Conservation (phyloP, 2,113 vertebrate species). For the Corythoichthys haematopterus region DNA sequence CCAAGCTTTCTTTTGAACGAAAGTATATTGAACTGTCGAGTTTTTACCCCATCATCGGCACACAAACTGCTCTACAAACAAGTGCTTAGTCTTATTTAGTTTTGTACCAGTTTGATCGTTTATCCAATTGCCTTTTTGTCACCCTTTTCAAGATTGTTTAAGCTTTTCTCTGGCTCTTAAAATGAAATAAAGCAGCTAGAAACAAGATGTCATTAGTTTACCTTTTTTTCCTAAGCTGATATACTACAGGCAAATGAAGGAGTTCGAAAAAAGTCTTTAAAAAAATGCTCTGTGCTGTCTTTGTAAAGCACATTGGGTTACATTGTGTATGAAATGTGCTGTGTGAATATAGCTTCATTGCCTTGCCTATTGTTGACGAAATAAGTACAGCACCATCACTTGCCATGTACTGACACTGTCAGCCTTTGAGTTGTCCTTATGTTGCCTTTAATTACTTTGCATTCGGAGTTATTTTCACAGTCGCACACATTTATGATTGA, state of each 20-base stretch:
- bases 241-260: not conserved
- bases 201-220: not conserved
- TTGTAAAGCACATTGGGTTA: no score
- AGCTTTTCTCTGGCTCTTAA: no score
- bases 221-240: not conserved
- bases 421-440: not conserved
- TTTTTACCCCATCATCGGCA: not conserved
- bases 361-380: no score
- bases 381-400: not conserved
- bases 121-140: not conserved
- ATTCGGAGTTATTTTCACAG: constrained; percentile 1
- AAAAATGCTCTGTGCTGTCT: no score
- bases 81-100: not conserved
- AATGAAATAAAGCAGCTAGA: no score
- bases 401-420: constrained; percentile 20
- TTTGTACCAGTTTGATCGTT: not conserved
- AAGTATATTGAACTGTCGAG: not conserved
- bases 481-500: not conserved
- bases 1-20: not conserved
- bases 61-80: not conserved
- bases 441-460: constrained; percentile 16
- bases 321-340: no score
- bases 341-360: no score
- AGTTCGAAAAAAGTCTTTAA: no score
- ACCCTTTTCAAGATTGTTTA: not conserved